These are phyloP conservation scores for Gallinago solitaria DNA, from an alignment of 2,797 vertebrate species.

Conservation along the genomic window DNA sequence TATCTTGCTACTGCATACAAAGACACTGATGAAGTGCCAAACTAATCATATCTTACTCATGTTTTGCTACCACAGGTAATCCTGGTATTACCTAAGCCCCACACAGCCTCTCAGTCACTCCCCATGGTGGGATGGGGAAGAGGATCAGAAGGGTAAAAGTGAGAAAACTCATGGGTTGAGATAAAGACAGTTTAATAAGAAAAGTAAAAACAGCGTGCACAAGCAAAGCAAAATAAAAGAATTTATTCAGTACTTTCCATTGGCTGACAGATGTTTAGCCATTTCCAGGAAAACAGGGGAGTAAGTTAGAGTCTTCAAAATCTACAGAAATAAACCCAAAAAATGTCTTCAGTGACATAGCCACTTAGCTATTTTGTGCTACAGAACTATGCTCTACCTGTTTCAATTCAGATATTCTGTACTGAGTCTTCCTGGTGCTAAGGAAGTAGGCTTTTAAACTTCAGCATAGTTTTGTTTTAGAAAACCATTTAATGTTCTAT, in stretches of 20 bases:
- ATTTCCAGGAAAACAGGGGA: neutral
- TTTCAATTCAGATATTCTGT: neutral
- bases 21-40: neutral
- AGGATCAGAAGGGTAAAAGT: neutral
- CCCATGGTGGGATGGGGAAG: neutral
- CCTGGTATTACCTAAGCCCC: neutral
- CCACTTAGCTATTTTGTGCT: neutral
- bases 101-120: accelerated
- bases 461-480: neutral
- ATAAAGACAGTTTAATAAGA: neutral
- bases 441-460: neutral
- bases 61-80: neutral
- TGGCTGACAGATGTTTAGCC: neutral
- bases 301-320: neutral
- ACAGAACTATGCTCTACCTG: neutral
- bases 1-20: neutral
- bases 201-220: neutral
- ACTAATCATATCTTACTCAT: accelerated
- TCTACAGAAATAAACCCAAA: neutral
- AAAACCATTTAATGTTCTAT: neutral
- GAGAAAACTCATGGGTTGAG: neutral
- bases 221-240: neutral
- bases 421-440: neutral
- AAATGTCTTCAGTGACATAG: neutral
- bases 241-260: neutral